Evolutionary conservation across 2,888 invertebrate species (phyloP).

Genomic region (Tortricodes alternella): DNA sequence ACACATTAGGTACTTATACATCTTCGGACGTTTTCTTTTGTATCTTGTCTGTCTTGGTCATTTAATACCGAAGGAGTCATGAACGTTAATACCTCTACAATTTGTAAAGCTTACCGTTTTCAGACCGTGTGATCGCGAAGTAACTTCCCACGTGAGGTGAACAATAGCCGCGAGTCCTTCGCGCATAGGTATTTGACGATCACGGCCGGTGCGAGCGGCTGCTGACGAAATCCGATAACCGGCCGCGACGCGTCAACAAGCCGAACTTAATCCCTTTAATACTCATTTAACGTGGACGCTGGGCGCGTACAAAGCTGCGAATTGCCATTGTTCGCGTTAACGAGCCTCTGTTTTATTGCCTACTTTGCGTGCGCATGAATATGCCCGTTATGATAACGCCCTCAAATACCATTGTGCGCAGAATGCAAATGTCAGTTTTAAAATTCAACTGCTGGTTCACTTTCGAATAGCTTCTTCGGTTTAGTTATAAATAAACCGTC

Average conservation of each 20-base stretch:
- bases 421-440: constrained; percentile 3
- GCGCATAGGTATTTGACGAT: constrained; percentile 59
- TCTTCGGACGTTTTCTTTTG: too few species aligned
- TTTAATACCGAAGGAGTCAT: too few species aligned
- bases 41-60: too few species aligned
- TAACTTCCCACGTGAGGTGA: background rate
- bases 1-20: background rate
- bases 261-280: constrained; percentile 77
- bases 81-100: background rate
- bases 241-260: constrained; percentile 76
- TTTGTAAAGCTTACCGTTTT: background rate
- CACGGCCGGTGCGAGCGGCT: constrained; percentile 45
- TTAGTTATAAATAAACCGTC: background rate
- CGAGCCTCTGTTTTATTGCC: constrained; percentile 56
- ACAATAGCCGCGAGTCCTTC: constrained; percentile 40
- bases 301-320: constrained; percentile 51
- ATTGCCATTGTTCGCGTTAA: constrained; percentile 65
- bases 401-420: constrained; percentile 6
- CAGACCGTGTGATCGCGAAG: background rate
- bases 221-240: constrained; percentile 69
- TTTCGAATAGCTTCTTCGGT: background rate
- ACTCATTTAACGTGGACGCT: constrained; percentile 68
- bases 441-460: background rate
- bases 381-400: constrained; percentile 27
- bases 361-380: constrained; percentile 28